phyloP scores from a whole-genome alignment of 2,113 vertebrate genomes.

The Strix uralensis region DNA sequence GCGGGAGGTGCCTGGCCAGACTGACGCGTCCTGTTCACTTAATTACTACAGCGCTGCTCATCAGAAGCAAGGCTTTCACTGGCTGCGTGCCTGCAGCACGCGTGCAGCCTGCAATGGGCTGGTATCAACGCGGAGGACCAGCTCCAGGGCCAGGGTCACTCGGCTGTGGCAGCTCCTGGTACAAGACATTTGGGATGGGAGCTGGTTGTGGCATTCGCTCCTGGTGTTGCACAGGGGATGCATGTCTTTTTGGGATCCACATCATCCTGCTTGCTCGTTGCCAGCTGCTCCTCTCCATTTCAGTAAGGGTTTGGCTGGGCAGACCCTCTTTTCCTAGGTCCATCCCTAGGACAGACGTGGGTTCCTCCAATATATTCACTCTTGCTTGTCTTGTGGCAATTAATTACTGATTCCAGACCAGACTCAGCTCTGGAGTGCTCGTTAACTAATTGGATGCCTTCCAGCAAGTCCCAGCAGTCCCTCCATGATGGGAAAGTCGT shows the following conservation, averaged over 20 bases:
- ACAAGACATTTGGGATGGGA: not conserved
- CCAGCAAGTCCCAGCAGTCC: constrained; percentile 35
- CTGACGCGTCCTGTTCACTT: not conserved
- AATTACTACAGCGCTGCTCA: not conserved
- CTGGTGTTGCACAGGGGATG: not conserved
- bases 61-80: not conserved
- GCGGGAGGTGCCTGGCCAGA: not conserved
- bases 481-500: not conserved
- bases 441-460: constrained; percentile 45
- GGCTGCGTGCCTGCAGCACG: rapidly evolving
- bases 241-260: not conserved
- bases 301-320: not conserved
- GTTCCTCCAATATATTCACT: not conserved
- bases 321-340: not conserved
- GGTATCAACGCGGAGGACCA: not conserved
- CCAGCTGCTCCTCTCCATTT: not conserved
- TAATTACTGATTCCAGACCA: constrained; percentile 40
- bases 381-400: not conserved
- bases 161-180: not conserved
- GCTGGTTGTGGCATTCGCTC: rapidly evolving
- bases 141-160: not conserved
- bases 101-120: rapidly evolving
- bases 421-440: not conserved
- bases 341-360: not conserved
- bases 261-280: not conserved